These are phyloP conservation scores for Cephalopholis sonnerati DNA, from an alignment of 2,113 vertebrate species.

Conservation along the genomic window DNA sequence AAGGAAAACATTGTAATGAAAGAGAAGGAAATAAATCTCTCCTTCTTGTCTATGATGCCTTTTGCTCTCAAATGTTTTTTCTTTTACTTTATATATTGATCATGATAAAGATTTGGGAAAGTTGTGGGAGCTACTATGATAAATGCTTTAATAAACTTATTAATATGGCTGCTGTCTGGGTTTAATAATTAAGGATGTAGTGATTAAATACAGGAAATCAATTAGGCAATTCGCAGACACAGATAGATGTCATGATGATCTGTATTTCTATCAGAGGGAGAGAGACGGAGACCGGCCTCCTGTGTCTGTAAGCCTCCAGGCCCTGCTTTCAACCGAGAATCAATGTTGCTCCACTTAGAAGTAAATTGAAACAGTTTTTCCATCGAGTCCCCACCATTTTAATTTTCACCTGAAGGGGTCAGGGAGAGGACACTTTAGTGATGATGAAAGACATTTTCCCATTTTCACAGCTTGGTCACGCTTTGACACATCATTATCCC, in stretches of 20 bases:
- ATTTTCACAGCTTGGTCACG: slow-evolving; percentile 81
- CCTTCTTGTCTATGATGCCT: neutral
- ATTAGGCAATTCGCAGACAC: slow-evolving; percentile 28
- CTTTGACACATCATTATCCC: slow-evolving; percentile 83
- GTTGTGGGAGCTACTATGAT: neutral
- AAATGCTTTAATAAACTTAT: neutral
- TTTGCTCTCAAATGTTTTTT: neutral
- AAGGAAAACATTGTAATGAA: neutral
- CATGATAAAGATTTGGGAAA: neutral
- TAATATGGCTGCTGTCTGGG: neutral
- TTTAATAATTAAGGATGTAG: slow-evolving; percentile 28
- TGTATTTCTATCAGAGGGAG: slow-evolving; percentile 38
- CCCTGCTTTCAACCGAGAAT: slow-evolving; percentile 74
- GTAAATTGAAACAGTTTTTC: slow-evolving; percentile 83
- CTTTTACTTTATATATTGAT: neutral
- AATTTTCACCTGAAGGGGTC: slow-evolving; percentile 81
- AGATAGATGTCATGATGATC: slow-evolving; percentile 30
- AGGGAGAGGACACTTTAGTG: slow-evolving; percentile 81
- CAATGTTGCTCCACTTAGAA: slow-evolving; percentile 81
- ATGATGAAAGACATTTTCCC: slow-evolving; percentile 83
- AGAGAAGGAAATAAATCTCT: neutral
- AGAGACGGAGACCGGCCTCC: slow-evolving; percentile 20
- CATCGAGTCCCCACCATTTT: slow-evolving; percentile 74
- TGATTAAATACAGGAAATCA: slow-evolving; percentile 50
- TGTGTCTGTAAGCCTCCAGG: slow-evolving; percentile 64